Base-by-base conservation (phyloP, 2,797 vertebrate species). In the Brachyrhaphis roseni region DNA sequence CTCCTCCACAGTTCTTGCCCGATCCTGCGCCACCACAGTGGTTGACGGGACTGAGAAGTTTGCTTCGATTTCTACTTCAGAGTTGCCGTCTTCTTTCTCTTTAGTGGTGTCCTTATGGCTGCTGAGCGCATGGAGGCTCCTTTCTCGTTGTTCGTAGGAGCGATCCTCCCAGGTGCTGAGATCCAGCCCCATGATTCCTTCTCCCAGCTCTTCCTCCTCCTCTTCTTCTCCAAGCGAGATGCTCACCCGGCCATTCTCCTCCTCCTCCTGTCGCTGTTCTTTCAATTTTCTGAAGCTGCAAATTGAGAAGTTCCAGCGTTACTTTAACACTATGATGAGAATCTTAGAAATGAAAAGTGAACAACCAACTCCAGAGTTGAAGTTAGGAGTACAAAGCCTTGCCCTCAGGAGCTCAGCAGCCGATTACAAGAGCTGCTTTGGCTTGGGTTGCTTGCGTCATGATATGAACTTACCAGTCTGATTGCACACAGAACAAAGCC, bases 81-180 rank as follows among this genome's bases (percentile, higher is more conserved):
- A 79, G 49, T 89, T 88, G 0, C 92, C 88, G 34, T 95, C 95
- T 43, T 64, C 59, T 0, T 59, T 20, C 23, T 86, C 86, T 23
- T 85, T 71, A 8, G 26, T 66, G 6, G 45, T 5, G 0, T 1
- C 76, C 55, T 86, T 85, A 0, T 85, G 86, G 88, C 90, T 92
- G 78, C 94, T 94, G 66, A 87, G 82, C 72, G 91, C 89, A 55
- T 95, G 93, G 64, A 96, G 80, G 72, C 91, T 96, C 93, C 84
- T 95, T 74, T 96, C 94, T 80, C 93, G 95, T 45, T 95, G 95
- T 81, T 96, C 95, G 68, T 94, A 96, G 0, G 96, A 96, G 72
- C 91, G 78, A 15, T 97, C 97, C 86, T 97, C 97, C 97, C 97
- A 97, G n/a, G 94, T 94, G 55, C 95, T 97, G 53, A 97, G 95